Base-by-base conservation (phyloP, 2,113 vertebrate genomes). In the Nothoprocta pentlandii region DNA sequence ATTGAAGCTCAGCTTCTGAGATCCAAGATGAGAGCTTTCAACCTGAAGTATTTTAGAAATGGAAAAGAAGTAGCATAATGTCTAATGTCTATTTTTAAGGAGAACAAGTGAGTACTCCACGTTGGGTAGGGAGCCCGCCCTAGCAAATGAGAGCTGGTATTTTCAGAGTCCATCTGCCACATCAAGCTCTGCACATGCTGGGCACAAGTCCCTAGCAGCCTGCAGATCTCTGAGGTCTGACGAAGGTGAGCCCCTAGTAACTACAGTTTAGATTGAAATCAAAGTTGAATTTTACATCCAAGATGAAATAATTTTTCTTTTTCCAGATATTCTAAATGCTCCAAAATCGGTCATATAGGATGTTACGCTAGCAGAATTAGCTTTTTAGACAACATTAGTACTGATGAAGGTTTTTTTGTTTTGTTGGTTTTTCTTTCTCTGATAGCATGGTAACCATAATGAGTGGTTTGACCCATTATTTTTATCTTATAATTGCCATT, bases 401-500 rank as follows among this genome's bases (percentile, higher is more conserved):
- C 22, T 20, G 67, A 44, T 25, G 75, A 71, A 20, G 42, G 32
- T 15, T 34, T 80, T 47, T 56, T 47, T 56, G 56, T 67, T 63
- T 81, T 67, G 63, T 22, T 66, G 13, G 10, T 8, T 0, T 0
- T 75, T 92, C 11, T 84, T 56, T 34, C 21, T 91, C n/a, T 70
- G 67, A n/a, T 41, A 63, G 28, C 22, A 66, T n/a, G 41, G 34
- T 39, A 70, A 32, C 63, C 34, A 76, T 76, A 76, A 79, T 58
- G 74, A 93, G 73, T 79, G 21, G 92, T 94, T 84, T 76, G 75
- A 76, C 20, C 42, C 58, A 75, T 87, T 94, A 78, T 90, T 93
- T 92, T 84, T 76, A 81, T 62, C 77, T 93, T 92, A 91, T 91
- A 62, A 41, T 81, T 79, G 80, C 58, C 88, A 81, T 94, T 95